Percentiles rank a stretch among this genome's conserved stretches.
phyloP scores from a whole-genome alignment of 2,888 invertebrate species.

The Physocephala rufipes region DNA sequence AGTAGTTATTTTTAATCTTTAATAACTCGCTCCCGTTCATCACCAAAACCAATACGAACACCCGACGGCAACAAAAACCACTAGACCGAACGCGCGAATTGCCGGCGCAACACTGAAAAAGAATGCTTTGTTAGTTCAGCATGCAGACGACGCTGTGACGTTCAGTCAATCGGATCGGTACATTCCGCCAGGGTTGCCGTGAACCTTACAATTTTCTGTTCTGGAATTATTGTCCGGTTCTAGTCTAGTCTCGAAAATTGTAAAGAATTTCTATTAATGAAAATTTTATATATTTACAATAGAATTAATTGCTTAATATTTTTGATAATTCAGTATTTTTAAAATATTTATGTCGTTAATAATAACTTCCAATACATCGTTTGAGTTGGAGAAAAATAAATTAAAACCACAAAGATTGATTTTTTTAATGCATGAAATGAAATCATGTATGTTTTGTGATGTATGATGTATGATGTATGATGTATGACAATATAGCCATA shows the following conservation, averaged over 20 bases:
- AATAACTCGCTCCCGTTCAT: not conserved
- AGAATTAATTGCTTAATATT: too few relatives aligned
- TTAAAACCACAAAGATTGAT: too few relatives aligned
- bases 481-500: too few relatives aligned
- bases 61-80: not conserved
- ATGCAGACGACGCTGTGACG: conserved; percentile 1
- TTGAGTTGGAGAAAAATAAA: too few relatives aligned
- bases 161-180: not conserved
- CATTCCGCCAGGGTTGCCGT: not conserved
- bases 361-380: too few relatives aligned
- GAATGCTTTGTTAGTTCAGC: conserved; percentile 4
- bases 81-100: conserved; percentile 29
- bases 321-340: too few relatives aligned
- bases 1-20: not conserved
- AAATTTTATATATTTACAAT: not conserved
- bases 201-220: not conserved
- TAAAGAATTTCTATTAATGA: not conserved
- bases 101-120: conserved; percentile 33
- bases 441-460: too few relatives aligned
- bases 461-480: too few relatives aligned
- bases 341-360: too few relatives aligned
- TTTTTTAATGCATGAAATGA: too few relatives aligned
- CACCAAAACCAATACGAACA: not conserved
- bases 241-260: not conserved
- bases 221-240: not conserved